Conservation (phyloP, 2,797 vertebrate genomes). For the Glossophaga mutica region DNA sequence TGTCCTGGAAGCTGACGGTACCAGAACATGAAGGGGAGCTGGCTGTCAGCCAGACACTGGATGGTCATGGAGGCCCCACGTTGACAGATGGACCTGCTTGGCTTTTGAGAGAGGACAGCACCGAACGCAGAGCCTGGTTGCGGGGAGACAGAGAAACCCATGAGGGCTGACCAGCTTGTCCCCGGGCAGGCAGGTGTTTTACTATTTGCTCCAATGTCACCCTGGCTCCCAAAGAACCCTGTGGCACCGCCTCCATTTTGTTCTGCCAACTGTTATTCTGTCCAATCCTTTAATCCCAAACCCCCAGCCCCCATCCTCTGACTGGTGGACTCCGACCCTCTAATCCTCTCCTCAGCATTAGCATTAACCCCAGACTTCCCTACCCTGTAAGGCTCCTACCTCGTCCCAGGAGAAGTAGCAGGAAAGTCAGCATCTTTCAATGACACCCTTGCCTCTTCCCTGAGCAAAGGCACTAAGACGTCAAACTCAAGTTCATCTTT, state of each 20-base stretch:
- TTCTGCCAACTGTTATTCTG: not conserved
- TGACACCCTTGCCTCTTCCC: not conserved
- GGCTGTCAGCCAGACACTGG: not conserved
- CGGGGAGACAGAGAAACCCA: not conserved
- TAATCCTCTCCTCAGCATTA: not conserved
- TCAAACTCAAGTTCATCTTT: not conserved
- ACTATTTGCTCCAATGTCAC: not conserved
- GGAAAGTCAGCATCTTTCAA: slow-evolving; percentile 19
- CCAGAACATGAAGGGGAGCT: rapidly evolving
- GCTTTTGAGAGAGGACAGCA: not conserved
- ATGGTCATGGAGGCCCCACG: rapidly evolving
- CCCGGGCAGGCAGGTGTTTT: not conserved
- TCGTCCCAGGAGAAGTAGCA: slow-evolving; percentile 41
- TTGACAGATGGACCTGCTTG: not conserved
- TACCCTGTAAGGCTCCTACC: not conserved
- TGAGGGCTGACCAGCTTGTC: not conserved
- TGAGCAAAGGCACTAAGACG: not conserved
- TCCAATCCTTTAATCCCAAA: not conserved
- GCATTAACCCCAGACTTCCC: no score
- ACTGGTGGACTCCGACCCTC: not conserved
- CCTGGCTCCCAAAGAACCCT: not conserved
- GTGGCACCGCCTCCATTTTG: not conserved
- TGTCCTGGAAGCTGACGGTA: slow-evolving; percentile 44
- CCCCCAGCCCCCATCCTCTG: not conserved
- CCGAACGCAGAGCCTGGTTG: not conserved